Evolutionary conservation across 2,113 vertebrate species (phyloP).

Genomic region (Pelvicachromis taeniatus): DNA sequence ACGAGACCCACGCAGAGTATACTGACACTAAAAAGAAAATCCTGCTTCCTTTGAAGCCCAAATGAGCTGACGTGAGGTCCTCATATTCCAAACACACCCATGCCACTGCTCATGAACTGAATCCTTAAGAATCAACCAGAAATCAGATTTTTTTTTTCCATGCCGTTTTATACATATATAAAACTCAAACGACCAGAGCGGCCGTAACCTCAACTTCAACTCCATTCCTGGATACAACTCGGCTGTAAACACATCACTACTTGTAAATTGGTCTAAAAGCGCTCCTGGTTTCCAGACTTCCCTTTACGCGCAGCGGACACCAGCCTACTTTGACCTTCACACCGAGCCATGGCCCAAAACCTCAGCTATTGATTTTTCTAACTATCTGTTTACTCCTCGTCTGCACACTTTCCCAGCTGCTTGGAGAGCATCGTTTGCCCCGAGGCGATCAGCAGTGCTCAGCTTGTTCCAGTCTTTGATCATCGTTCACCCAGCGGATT

Average conservation of each 20-base stretch:
- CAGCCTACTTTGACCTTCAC: constrained; percentile 55
- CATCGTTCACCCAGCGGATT: constrained; percentile 78
- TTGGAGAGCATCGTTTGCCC: constrained; percentile 73
- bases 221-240: constrained; percentile 32
- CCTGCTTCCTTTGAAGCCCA: constrained; percentile 60
- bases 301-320: constrained; percentile 20
- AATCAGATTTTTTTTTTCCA: neutral
- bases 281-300: constrained; percentile 42
- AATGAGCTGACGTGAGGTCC: constrained; percentile 45
- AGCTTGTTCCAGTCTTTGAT: constrained; percentile 83
- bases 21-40: constrained; percentile 50
- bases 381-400: constrained; percentile 74
- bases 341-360: constrained; percentile 47
- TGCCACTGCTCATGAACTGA: constrained; percentile 19
- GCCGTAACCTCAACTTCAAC: constrained; percentile 34
- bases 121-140: constrained; percentile 25
- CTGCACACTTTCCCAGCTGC: constrained; percentile 67
- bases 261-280: constrained; percentile 55
- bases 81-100: neutral
- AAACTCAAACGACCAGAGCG: neutral
- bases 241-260: constrained; percentile 34
- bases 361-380: constrained; percentile 66
- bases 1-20: constrained; percentile 5
- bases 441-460: constrained; percentile 82
- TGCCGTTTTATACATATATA: neutral